A percentile compares a stretch with the other conserved stretches of the same genome.
phyloP scores from a whole-genome alignment of 2,113 vertebrate species.

The Phaethornis superciliosus region DNA sequence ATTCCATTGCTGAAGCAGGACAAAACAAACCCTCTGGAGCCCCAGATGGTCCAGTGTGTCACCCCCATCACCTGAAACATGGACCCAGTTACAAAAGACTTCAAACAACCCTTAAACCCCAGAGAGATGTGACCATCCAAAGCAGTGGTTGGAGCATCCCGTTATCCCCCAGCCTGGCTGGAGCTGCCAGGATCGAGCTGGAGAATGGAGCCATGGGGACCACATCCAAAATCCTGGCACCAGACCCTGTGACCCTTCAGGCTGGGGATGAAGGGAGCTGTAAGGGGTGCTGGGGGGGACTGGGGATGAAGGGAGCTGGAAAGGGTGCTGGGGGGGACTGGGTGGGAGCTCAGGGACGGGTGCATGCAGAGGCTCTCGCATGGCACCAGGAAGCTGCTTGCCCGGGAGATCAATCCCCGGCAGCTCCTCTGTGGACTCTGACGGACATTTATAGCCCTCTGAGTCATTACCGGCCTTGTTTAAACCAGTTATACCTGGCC shows the following conservation, averaged over 20 bases:
- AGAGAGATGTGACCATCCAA: no score
- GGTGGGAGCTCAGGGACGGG: rapidly evolving
- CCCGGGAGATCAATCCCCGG: background rate
- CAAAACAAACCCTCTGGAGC: background rate
- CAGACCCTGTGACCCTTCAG: no score
- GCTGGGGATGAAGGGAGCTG: rapidly evolving
- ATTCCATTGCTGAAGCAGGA: background rate
- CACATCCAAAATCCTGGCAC: no score
- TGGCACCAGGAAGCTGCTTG: background rate
- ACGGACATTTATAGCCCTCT: slow-evolving; percentile 61
- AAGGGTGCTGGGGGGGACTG: no score
- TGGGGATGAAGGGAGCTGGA: no score
- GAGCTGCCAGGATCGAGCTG: background rate
- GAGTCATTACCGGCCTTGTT: slow-evolving; percentile 64
- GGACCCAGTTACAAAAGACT: no score
- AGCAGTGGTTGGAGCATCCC: background rate
- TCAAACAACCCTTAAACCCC: background rate
- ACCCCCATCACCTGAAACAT: background rate
- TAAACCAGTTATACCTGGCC: slow-evolving; percentile 70
- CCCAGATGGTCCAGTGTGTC: background rate
- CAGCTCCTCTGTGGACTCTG: slow-evolving; percentile 2
- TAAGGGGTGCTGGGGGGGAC: no score
- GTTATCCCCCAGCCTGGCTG: rapidly evolving
- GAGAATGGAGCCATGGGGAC: rapidly evolving
- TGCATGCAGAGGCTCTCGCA: rapidly evolving